Conservation (phyloP, 2,888 invertebrate genomes). For the Teleogryllus oceanicus region DNA sequence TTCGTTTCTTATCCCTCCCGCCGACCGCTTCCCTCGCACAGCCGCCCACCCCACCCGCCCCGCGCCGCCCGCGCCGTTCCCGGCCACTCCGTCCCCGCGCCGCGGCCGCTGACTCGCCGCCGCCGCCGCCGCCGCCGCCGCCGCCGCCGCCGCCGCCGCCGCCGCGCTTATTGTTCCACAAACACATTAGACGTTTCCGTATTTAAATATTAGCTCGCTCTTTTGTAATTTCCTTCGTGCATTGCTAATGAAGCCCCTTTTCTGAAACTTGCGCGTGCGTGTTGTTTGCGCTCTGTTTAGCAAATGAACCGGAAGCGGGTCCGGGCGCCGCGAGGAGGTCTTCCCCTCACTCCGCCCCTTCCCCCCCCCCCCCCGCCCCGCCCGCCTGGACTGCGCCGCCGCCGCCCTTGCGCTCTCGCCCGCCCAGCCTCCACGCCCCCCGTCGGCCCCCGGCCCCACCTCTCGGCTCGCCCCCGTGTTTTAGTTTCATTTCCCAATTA, state of each 20-base stretch:
- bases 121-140: not conserved
- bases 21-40: not conserved
- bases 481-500: constrained; percentile 18
- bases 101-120: not conserved
- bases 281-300: constrained; percentile 11
- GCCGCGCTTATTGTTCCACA: constrained; percentile 11
- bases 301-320: constrained; percentile 1
- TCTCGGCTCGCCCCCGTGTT: not conserved
- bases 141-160: not conserved
- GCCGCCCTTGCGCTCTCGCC: not conserved
- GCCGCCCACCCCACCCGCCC: not conserved
- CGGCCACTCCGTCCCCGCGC: not conserved
- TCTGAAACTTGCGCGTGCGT: constrained; percentile 18
- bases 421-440: not conserved
- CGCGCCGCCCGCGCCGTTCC: not conserved
- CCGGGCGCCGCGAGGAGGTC: no score
- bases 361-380: not conserved
- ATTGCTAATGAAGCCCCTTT: constrained; percentile 18
- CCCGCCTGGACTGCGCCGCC: not conserved
- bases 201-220: constrained; percentile 2
- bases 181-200: constrained; percentile 18
- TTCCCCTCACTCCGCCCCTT: not conserved
- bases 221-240: constrained; percentile 18
- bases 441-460: not conserved
- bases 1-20: not conserved